Percentiles rank a stretch among this genome's conserved stretches.
Conservation (phyloP, 2,797 vertebrate species). For the Neostethus bicornis region DNA sequence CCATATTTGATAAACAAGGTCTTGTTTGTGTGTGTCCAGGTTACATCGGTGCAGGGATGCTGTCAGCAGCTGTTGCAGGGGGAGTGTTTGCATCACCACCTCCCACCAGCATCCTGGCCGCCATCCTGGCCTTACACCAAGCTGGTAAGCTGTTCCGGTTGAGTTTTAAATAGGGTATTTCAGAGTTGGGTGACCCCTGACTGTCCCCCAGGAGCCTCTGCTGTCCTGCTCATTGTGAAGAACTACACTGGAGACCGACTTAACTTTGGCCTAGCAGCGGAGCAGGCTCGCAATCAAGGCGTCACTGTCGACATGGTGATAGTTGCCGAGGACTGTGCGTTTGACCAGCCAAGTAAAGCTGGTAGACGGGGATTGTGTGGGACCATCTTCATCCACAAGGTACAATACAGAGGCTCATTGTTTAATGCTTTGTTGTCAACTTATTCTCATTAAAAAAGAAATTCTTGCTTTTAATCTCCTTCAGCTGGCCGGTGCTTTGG, state of each 20-base stretch:
- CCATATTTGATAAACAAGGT: too few relatives aligned
- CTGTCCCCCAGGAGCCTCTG: conserved; percentile 82
- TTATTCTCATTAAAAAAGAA: neutral
- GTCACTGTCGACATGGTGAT: conserved; percentile 85
- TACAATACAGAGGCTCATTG: conserved; percentile 39
- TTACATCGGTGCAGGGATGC: conserved; percentile 90
- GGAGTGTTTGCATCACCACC: conserved; percentile 91
- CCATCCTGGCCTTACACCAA: conserved; percentile 82
- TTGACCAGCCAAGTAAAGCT: conserved; percentile 83
- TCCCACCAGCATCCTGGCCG: conserved; percentile 88
- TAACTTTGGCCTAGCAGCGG: conserved; percentile 92
- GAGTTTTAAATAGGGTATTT: neutral
- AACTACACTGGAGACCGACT: conserved; percentile 97
- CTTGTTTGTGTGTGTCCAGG: conserved; percentile 74
- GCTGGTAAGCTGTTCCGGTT: conserved; percentile 67
- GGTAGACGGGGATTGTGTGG: conserved; percentile 92
- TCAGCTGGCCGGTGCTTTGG: conserved; percentile 90
- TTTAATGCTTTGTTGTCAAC: neutral
- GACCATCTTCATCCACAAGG: conserved; percentile 93
- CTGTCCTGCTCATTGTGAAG: conserved; percentile 91
- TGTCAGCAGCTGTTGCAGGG: conserved; percentile 90
- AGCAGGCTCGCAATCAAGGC: conserved; percentile 84
- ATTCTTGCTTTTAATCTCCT: neutral
- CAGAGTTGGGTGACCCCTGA: too few relatives aligned
- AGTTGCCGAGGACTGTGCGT: conserved; percentile 91